Evolutionary conservation across 2,888 invertebrate species (phyloP), one percentile per base, ranked within the genome.

Genomic region (Sussaba pulchella): DNA sequence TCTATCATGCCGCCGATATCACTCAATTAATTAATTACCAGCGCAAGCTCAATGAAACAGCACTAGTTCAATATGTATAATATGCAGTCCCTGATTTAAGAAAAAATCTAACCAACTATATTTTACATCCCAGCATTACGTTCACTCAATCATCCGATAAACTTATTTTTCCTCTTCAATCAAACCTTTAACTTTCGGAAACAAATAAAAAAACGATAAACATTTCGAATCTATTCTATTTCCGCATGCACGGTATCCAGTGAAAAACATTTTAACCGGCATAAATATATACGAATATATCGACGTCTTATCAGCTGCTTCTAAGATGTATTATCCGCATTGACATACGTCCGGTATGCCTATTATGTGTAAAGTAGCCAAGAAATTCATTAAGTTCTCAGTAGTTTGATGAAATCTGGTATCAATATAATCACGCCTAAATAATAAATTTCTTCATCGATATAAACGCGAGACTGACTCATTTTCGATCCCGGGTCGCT

Each of bases 21-120:
- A 47, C 39, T 79, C 57, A 64, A 79, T 74, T 69, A 79, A 74
- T 79, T 69, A 79, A 79, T 70, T 41, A 39, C 36, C 45, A n/a
- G 43, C 54, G 45, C 43, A 43, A 57, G 26, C 54, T 57, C 24
- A 24, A 36, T 12, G 39, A 12, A 52, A 12, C 10, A 26, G 17
- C 10, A 24, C 36, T n/a, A n/a, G n/a, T n/a, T n/a, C n/a, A n/a
- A n/a, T n/a, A n/a, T n/a, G n/a, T n/a, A n/a, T n/a, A n/a, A n/a
- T n/a, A n/a, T n/a, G n/a, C n/a, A n/a, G n/a, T n/a, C n/a, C n/a
- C n/a, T n/a, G n/a, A n/a, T n/a, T n/a, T n/a, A 1, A 31, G 17
- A 24, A 50, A 64, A 50, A 50, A 54, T 54, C 39, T 10, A 21
- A 47, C n/a, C 26, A 9, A 64, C 47, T 47, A 19, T 52, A 39